Evolutionary conservation across 2,113 vertebrate species (phyloP).

Genomic region (Ceyx margarethae): DNA sequence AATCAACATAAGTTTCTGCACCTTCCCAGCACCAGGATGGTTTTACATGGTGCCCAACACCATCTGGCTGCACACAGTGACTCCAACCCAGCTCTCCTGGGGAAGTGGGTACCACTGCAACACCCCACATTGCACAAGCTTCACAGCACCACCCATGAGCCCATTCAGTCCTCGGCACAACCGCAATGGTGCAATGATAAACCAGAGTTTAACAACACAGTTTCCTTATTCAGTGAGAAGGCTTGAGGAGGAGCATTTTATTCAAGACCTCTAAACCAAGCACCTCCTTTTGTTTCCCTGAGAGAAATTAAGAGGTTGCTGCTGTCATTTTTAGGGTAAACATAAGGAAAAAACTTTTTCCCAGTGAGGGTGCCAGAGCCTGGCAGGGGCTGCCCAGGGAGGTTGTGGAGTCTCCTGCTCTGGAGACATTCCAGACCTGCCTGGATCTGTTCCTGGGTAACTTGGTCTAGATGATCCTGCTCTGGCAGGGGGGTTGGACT

Average conservation of each 20-base stretch:
- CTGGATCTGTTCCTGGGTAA: too few relatives aligned
- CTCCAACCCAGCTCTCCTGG: neutral
- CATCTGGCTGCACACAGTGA: accelerated
- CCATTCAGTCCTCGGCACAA: accelerated
- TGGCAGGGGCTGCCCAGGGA: too few relatives aligned
- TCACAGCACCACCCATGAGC: accelerated
- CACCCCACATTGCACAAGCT: neutral
- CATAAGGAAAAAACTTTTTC: too few relatives aligned
- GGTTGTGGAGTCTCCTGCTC: too few relatives aligned
- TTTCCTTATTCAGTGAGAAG: neutral
- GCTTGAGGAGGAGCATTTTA: neutral
- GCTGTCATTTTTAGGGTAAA: neutral
- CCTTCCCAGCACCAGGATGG: neutral
- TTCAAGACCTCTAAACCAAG: neutral
- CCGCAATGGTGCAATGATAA: accelerated
- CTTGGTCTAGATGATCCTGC: too few relatives aligned
- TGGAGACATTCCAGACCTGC: too few relatives aligned
- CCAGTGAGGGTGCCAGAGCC: too few relatives aligned
- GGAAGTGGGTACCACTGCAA: accelerated
- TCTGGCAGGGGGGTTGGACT: too few relatives aligned
- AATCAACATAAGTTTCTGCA: neutral
- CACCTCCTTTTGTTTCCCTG: neutral
- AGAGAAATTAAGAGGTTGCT: neutral
- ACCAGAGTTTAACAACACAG: neutral
- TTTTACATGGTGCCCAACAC: neutral